Percentiles rank a stretch among this genome's conserved stretches.
These are phyloP conservation scores for Eptatretus atami DNA, from an alignment of 2,797 vertebrate genomes.

Conservation along the genomic window DNA sequence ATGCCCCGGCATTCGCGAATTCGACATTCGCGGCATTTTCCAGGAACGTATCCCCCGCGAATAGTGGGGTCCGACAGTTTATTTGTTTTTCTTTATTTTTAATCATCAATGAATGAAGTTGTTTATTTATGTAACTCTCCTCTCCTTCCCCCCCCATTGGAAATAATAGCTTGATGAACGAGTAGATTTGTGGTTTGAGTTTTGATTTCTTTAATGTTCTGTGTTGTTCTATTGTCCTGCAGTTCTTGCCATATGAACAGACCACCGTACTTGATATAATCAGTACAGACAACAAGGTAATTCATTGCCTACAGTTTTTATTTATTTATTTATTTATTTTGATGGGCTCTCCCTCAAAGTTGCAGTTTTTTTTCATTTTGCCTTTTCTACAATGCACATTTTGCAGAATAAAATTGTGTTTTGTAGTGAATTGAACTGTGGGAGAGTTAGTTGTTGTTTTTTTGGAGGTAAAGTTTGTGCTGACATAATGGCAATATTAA, in stretches of 20 bases:
- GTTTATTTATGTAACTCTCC: background rate
- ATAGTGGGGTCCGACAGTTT: too few relatives aligned
- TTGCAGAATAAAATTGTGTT: conserved; percentile 3
- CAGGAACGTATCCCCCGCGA: too few relatives aligned
- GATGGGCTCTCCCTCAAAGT: background rate
- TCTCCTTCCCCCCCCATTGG: too few relatives aligned
- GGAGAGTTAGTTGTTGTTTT: background rate
- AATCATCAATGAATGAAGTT: background rate
- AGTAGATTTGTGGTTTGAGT: too few relatives aligned
- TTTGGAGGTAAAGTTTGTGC: background rate
- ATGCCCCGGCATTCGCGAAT: too few relatives aligned
- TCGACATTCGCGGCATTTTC: too few relatives aligned
- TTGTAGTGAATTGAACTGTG: conserved; percentile 6
- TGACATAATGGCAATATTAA: too few relatives aligned
- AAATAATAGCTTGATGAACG: too few relatives aligned
- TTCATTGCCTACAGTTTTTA: conserved; percentile 1
- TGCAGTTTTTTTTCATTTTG: conserved; percentile 2
- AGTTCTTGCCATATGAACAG: conserved; percentile 84
- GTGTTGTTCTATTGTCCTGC: conserved; percentile 9
- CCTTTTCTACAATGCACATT: background rate
- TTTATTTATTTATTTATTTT: conserved; percentile 6
- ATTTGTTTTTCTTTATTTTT: background rate
- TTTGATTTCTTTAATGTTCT: background rate
- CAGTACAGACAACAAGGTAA: conserved; percentile 93
- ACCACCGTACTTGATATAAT: conserved; percentile 73